Conservation (phyloP, 2,797 vertebrate genomes). For the Synanceia verrucosa region DNA sequence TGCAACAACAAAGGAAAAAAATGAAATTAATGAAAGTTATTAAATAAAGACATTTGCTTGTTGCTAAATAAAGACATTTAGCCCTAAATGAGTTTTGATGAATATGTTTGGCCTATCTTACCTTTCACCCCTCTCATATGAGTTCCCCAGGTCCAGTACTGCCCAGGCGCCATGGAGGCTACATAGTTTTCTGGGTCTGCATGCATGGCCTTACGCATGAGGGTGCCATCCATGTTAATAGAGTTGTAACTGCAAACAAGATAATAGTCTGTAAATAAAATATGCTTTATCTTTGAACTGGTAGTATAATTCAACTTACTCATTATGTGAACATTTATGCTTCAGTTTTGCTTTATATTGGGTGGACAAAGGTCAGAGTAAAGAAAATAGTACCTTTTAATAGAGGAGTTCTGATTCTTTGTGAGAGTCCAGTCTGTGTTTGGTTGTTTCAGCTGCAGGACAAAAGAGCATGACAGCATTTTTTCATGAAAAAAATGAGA, state of each 20-base stretch:
- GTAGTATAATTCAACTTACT: background rate
- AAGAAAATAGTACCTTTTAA: conserved; percentile 86
- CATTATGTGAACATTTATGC: background rate
- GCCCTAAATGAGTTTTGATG: background rate
- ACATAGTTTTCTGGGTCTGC: conserved; percentile 85
- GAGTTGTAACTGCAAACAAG: conserved; percentile 81
- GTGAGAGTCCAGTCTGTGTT: conserved; percentile 90
- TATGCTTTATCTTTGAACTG: background rate
- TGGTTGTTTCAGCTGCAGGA: conserved; percentile 88
- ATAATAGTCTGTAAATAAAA: conserved; percentile 4
- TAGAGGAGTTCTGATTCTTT: conserved; percentile 84
- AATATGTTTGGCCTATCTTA: conserved; percentile 27
- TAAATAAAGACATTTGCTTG: too few relatives aligned
- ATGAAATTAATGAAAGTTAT: background rate
- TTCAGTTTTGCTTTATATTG: too few relatives aligned
- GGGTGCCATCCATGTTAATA: conserved; percentile 85
- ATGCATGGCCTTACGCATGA: conserved; percentile 83
- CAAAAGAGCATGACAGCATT: background rate
- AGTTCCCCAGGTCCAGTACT: conserved; percentile 88
- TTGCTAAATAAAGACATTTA: too few relatives aligned
- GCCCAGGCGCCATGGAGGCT: conserved; percentile 87
- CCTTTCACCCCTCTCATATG: conserved; percentile 80
- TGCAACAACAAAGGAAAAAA: background rate
- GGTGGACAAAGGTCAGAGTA: background rate
- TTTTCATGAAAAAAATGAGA: background rate